A percentile compares a stretch with the other conserved stretches of the same genome.
Conservation (phyloP, 2,888 invertebrate species). For the Exocentrus adspersus region DNA sequence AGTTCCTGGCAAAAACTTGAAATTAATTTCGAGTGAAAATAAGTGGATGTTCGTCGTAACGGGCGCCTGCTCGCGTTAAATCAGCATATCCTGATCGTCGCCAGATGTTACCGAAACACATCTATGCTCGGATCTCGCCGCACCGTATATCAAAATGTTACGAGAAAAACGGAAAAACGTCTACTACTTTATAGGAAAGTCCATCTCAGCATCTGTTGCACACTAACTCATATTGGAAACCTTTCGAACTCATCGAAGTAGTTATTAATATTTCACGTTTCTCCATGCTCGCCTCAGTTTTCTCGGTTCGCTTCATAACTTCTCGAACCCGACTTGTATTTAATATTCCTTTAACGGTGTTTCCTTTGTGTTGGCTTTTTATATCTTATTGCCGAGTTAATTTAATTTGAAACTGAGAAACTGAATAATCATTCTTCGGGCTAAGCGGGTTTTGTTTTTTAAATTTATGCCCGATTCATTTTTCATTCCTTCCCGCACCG, state of each 20-base stretch:
- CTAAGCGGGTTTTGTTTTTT: conserved; percentile 39
- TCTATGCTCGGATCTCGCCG: conserved; percentile 43
- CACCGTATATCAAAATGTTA: conserved; percentile 43
- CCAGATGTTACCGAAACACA: conserved; percentile 54
- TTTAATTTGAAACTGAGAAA: conserved; percentile 43
- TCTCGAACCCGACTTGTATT: conserved; percentile 5
- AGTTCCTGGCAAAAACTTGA: conserved; percentile 17
- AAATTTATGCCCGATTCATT: conserved; percentile 43
- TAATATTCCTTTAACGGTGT: conserved; percentile 13
- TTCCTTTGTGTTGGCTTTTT: conserved; percentile 23
- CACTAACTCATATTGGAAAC: conserved; percentile 41
- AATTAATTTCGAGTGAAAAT: conserved; percentile 14
- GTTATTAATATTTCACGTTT: conserved; percentile 31
- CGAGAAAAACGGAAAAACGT: conserved; percentile 35
- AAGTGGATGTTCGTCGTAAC: conserved; percentile 1
- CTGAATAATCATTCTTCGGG: conserved; percentile 47
- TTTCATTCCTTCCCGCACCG: conserved; percentile 32
- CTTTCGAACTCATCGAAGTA: conserved; percentile 33
- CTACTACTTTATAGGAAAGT: conserved; percentile 50
- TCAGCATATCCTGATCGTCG: conserved; percentile 6
- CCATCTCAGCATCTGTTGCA: conserved; percentile 52
- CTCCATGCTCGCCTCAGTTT: conserved; percentile 2
- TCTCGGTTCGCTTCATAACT: conserved; percentile 17
- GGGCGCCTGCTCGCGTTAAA: conserved; percentile 12
- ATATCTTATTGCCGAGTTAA: conserved; percentile 33